A percentile compares a stretch with the other conserved stretches of the same genome.
Evolutionary conservation across 2,797 vertebrate species (phyloP).

Genomic region (Coilia nasus): DNA sequence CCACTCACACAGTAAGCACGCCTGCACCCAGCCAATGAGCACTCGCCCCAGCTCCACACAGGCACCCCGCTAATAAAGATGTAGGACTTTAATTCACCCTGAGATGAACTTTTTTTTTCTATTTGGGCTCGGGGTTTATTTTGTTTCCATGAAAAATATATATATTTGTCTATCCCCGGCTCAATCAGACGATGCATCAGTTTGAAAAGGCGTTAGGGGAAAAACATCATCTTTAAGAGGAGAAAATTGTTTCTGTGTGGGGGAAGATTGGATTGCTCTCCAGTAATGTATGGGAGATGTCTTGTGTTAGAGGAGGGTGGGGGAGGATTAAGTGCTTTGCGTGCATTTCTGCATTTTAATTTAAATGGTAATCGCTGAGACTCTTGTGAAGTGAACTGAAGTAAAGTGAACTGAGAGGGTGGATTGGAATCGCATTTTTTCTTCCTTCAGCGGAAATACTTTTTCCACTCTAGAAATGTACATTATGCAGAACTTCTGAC

Average conservation of each 20-base stretch:
- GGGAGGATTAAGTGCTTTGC: constrained; percentile 18
- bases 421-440: constrained; percentile 41
- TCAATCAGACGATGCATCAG: constrained; percentile 2
- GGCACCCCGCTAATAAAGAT: neutral
- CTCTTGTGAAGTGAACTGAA: constrained; percentile 27
- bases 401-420: constrained; percentile 13
- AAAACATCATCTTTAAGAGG: neutral
- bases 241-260: constrained; percentile 14
- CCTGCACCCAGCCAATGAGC: neutral
- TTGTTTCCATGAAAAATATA: constrained; percentile 1
- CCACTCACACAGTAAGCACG: constrained; percentile 47
- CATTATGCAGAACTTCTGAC: neutral
- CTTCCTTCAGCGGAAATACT: neutral
- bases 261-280: neutral
- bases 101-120: neutral
- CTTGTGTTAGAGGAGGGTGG: constrained; percentile 15
- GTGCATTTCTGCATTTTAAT: constrained; percentile 39
- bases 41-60: neutral
- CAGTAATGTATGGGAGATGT: constrained; percentile 1
- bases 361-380: constrained; percentile 48
- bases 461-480: neutral
- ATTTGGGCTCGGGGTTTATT: neutral
- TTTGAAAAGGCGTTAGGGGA: neutral
- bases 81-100: neutral
- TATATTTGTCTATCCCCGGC: neutral